A percentile compares a stretch with the other conserved stretches of the same genome.
These are phyloP conservation scores for Gyrodactylus bullatarudis DNA, from an alignment of 1,140 invertebrate genomes.

Conservation along the genomic window DNA sequence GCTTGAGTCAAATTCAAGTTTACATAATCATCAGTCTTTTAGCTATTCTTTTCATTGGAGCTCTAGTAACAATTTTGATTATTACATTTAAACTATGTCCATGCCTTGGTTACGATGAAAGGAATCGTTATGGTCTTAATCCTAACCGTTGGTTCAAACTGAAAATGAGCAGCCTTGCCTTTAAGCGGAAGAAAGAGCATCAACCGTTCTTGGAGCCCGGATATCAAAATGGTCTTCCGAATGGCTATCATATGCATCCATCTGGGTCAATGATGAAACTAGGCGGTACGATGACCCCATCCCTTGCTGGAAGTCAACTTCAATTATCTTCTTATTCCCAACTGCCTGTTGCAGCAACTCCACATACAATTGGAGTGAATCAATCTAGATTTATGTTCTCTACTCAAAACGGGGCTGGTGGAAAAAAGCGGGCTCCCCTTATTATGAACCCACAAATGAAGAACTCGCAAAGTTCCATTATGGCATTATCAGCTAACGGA, in stretches of 20 bases:
- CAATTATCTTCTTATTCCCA: background rate
- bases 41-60: background rate
- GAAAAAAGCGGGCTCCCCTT: background rate
- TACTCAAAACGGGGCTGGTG: background rate
- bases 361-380: background rate
- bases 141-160: background rate
- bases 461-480: background rate
- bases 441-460: background rate
- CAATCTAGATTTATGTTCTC: background rate
- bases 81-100: background rate
- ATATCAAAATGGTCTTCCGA: background rate
- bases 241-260: background rate
- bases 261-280: background rate
- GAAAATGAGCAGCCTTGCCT: background rate
- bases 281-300: too few relatives aligned
- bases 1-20: slow-evolving; percentile 4
- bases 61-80: background rate
- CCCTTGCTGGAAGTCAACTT: background rate
- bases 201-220: background rate
- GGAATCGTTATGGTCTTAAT: background rate
- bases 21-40: background rate
- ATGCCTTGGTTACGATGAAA: background rate
- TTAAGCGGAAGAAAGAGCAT: background rate
- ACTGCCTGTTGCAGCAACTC: background rate
- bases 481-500: background rate